Evolutionary conservation across 2,113 vertebrate species (phyloP).

Genomic region (Oncorhynchus tshawytscha): DNA sequence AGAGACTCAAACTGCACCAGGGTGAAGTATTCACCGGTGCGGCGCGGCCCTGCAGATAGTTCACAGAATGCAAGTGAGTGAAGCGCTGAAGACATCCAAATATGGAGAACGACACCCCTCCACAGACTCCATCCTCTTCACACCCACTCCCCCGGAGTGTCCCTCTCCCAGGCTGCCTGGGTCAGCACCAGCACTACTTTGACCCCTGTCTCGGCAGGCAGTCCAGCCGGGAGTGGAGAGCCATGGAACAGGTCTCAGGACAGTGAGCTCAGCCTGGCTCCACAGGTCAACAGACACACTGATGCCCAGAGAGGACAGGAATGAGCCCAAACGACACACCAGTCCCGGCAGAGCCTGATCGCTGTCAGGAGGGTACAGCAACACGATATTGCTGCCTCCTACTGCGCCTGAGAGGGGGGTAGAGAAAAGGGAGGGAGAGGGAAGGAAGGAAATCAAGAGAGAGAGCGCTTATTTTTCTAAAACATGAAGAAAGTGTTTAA

Average conservation of each 20-base stretch:
- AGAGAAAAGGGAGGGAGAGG: background rate
- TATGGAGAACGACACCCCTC: constrained; percentile 37
- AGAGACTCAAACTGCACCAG: constrained; percentile 78
- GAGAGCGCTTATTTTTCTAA: too few relatives aligned
- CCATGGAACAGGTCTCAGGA: constrained; percentile 82
- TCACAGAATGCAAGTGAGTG: constrained; percentile 80
- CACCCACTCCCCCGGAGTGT: background rate
- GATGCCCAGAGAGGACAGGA: constrained; percentile 75
- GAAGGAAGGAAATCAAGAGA: background rate
- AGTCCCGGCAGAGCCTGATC: constrained; percentile 60
- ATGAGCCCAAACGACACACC: constrained; percentile 74
- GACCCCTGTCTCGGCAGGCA: constrained; percentile 73
- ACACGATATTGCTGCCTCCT: constrained; percentile 65
- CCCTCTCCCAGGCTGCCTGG: constrained; percentile 65
- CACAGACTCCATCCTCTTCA: background rate
- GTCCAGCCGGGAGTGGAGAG: constrained; percentile 80
- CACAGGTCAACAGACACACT: constrained; percentile 81
- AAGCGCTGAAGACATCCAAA: constrained; percentile 74
- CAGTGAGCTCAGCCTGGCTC: constrained; percentile 71
- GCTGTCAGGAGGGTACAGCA: constrained; percentile 78
- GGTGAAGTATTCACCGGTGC: constrained; percentile 69
- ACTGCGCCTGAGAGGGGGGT: constrained; percentile 59
- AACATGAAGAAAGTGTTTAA: background rate
- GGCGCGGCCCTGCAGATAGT: constrained; percentile 70
- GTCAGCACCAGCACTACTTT: constrained; percentile 84